Base-by-base conservation (phyloP, 2,888 invertebrate genomes). In the Rotaria socialis region DNA sequence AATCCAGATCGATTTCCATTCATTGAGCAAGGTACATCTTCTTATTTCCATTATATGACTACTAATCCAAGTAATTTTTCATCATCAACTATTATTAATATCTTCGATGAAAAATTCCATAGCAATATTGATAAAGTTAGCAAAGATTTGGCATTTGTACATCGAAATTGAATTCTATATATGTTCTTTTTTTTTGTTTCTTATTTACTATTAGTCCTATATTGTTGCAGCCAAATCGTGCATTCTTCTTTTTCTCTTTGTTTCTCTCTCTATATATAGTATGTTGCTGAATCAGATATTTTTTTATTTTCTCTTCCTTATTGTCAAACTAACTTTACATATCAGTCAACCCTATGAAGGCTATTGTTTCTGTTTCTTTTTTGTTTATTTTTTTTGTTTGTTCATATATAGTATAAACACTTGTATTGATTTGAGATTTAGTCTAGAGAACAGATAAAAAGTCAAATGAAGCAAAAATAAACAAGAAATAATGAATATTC, bases 91-190 rank as follows among this genome's bases (percentile, higher is more conserved):
- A 67, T 67, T 16, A 67, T 67, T 14, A 67, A 67, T 41, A 67
- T 35, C 27, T 35, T 14, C 67, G 67, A 67, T 67, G 67, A 67
- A 67, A 67, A 67, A 14, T 67, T 67, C 67, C 67, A 80, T 80
- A 80, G 43, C 24, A 80, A 41, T 80, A 43, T 80, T 80, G 80
- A 80, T 80, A 80, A 80, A 80, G 47, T 80, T n/a, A 80, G 47
- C 47, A 80, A 80, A 80, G 80, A 80, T 80, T 47, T 80, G 80
- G 47, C 80, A 47, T 80, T 80, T 47, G 80, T 80, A 47, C 43
- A 47, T 80, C 80, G 80, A 47, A 19, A 80, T 80, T 80, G 41
- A 47, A 19, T 67, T 67, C 6, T 35, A 27, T 67, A 67, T 35
- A 6, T 16, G 35, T 67, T 67, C 1, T 24, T 67, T 35, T 16